Conservation (phyloP, 2,113 vertebrate genomes). For the Sarotherodon lohbergeri region DNA sequence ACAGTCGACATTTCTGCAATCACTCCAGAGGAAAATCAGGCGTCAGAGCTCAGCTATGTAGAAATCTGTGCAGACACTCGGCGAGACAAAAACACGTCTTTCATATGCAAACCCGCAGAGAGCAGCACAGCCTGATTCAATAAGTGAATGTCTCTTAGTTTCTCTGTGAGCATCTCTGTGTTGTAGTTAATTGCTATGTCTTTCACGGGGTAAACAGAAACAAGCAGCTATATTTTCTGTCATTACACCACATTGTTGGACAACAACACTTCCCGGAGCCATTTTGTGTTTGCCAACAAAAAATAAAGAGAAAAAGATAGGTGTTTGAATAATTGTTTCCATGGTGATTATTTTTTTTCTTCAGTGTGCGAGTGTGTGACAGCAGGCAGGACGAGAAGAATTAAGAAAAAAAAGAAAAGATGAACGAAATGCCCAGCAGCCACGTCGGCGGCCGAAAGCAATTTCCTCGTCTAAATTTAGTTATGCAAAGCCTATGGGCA, state of each 20-base stretch:
- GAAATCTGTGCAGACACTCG: background rate
- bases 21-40: background rate
- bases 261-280: slow-evolving; percentile 63
- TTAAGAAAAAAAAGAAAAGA: slow-evolving; percentile 24
- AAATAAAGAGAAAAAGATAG: background rate
- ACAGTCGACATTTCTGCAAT: background rate
- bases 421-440: slow-evolving; percentile 61
- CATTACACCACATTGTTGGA: slow-evolving; percentile 57
- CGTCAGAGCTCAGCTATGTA: background rate
- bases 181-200: slow-evolving; percentile 50
- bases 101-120: slow-evolving; percentile 1
- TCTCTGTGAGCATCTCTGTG: background rate
- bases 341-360: slow-evolving; percentile 65
- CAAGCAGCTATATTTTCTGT: slow-evolving; percentile 33
- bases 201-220: slow-evolving; percentile 54
- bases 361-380: slow-evolving; percentile 30
- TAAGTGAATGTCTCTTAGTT: background rate
- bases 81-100: background rate
- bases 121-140: background rate
- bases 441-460: slow-evolving; percentile 92
- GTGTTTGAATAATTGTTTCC: slow-evolving; percentile 70
- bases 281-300: slow-evolving; percentile 47
- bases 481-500: slow-evolving; percentile 99
- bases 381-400: background rate
- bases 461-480: slow-evolving; percentile 99